Percentiles rank a stretch among this genome's conserved stretches.
phyloP scores from a whole-genome alignment of 2,888 invertebrate species.

The Carpatolechia fugitivella region DNA sequence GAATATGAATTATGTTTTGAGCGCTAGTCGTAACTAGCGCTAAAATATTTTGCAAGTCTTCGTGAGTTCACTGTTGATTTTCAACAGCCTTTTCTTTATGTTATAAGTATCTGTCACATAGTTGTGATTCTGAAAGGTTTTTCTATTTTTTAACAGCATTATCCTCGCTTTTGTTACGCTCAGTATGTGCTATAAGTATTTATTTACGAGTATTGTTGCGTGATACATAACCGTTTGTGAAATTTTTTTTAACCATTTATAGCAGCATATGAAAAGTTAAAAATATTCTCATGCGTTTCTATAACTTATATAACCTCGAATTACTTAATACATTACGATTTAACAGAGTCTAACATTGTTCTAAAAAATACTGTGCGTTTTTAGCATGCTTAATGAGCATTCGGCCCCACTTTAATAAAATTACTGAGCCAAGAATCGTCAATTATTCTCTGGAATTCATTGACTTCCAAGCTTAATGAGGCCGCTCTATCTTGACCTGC shows the following conservation, averaged over 20 bases:
- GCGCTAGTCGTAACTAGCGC: constrained; percentile 34
- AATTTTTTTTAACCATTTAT: neutral
- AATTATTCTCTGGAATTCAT: constrained; percentile 42
- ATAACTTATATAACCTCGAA: constrained; percentile 19
- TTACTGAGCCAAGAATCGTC: constrained; percentile 32
- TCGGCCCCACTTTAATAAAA: constrained; percentile 30
- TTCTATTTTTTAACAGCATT: neutral
- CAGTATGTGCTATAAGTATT: neutral
- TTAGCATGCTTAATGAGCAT: constrained; percentile 26
- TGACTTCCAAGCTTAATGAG: constrained; percentile 33
- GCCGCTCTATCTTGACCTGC: constrained; percentile 37
- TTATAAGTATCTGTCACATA: no score
- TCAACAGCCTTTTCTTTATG: constrained; percentile 5
- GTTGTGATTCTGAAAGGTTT: no score
- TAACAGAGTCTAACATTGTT: neutral
- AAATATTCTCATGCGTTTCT: constrained; percentile 12
- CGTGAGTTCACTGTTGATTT: constrained; percentile 18
- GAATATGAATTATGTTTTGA: constrained; percentile 38
- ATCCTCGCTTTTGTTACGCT: neutral
- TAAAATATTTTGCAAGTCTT: constrained; percentile 38
- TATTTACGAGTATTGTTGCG: neutral
- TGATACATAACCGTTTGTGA: constrained; percentile 3
- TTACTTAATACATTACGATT: constrained; percentile 18
- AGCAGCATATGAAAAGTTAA: neutral
- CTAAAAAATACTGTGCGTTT: constrained; percentile 19